Base-by-base conservation (phyloP, 2,888 invertebrate genomes). In the Masnerella sp. region DNA sequence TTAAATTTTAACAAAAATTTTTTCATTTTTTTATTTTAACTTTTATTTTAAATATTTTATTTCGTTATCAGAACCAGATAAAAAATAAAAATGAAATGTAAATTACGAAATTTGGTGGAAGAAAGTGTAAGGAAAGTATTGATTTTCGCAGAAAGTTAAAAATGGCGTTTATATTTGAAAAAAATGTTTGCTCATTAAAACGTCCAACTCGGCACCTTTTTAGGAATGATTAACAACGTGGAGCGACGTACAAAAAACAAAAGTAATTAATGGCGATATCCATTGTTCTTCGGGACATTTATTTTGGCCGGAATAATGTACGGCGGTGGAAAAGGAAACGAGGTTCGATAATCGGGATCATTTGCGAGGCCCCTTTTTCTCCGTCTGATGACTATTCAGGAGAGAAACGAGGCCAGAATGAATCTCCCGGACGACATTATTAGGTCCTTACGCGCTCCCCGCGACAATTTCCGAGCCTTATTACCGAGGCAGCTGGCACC, bases 361-460 rank as follows among this genome's bases (percentile, higher is more conserved):
- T 32, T 62, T 32, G 15, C 61, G 18, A 1, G 32, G 36, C 15
- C 12, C 1, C 18, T 32, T 18, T n/a, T 9, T 22, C 14, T 22
- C n/a, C 18, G 7, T 12, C 28, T 28, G 25, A 64, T 52, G 43
- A 62, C 17, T 28, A 18, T 61, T 36, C 47, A 15, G 12, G 38
- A 25, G 22, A 20, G 43, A 43, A 52, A 51, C 32, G 42, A 49
- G 40, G 20, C 40, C 36, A 18, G 42, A 54, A 30, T 9, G 54
- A 54, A 47, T 65, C 54, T 32, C 28, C 36, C 22, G 38, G 28
- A 11, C 28, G 64, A 43, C 54, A 54, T 65, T 59, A 65, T 65
- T 65, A 65, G 47, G 45, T 72, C 65, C 65, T 65, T 18, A 30
- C 51, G 64, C n/a, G 52, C 38, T 32, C 30, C 5, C 18, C 25